These are phyloP conservation scores for Parasteatoda tepidariorum DNA, from an alignment of 1,140 invertebrate genomes.

Conservation along the genomic window DNA sequence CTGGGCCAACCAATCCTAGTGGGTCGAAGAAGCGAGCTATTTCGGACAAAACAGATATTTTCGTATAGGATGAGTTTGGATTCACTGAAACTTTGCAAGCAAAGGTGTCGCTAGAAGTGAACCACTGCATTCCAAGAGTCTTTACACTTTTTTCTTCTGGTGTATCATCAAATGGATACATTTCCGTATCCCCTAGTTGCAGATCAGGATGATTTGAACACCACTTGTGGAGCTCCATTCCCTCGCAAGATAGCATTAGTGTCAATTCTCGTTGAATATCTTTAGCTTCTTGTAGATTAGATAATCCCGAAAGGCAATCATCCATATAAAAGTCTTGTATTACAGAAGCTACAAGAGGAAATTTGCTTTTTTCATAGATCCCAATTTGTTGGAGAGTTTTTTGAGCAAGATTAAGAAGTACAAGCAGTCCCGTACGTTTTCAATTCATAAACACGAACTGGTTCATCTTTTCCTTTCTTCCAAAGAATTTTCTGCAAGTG, in stretches of 20 bases:
- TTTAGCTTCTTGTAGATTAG: background rate
- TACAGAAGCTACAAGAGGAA: constrained; percentile 54
- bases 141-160: background rate
- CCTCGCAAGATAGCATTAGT: background rate
- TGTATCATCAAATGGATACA: background rate
- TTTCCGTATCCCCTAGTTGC: background rate
- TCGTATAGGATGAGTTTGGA: constrained; percentile 6
- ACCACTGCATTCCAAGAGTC: constrained; percentile 35
- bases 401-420: constrained; percentile 65
- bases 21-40: constrained; percentile 60
- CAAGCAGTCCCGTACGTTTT: constrained; percentile 54
- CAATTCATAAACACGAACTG: background rate
- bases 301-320: constrained; percentile 65
- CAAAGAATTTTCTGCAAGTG: background rate
- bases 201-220: background rate
- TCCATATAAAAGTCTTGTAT: constrained; percentile 67
- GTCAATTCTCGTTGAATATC: background rate
- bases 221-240: background rate
- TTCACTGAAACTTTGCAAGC: background rate
- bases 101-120: constrained; percentile 29
- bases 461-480: background rate
- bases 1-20: constrained; percentile 50
- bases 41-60: constrained; percentile 50
- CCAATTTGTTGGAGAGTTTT: constrained; percentile 64
- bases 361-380: constrained; percentile 51